Evolutionary conservation across 2,888 invertebrate genomes (phyloP), one percentile per base, ranked within the genome.

Genomic region (Thumatha senex): DNA sequence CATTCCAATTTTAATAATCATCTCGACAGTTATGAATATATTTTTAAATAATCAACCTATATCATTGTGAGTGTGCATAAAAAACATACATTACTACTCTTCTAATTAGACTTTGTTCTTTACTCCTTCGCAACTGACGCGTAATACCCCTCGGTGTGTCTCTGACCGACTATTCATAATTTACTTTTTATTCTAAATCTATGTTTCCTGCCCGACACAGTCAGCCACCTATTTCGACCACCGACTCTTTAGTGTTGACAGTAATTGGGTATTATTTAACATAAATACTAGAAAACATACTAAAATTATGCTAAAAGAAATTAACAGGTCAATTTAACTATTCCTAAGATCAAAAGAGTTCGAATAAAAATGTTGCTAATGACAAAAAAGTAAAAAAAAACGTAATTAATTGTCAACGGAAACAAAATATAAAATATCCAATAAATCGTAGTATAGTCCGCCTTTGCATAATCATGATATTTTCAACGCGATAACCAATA

Each of bases 401-500:
- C 48, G 40, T 72, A 72, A 80, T 83, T 82, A 84, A 82, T 78
- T 71, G 63, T 61, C 60, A 74, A 69, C 84, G 89, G 87, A 88
- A 85, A 84, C 82, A 82, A 82, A 85, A 82, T 81, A 81, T 87
- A 81, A 83, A 82, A 80, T 66, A 72, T 45, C 75, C 74, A 78
- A 88, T 89, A 89, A 89, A 85, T 89, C 76, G 74, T 74, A 57
- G 56, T 57, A 61, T 60, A 51, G 68, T 70, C 74, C 80, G 82
- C 78, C 78, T 83, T 78, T 82, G n/a, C n/a, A n/a, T n/a, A n/a
- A n/a, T 81, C 81, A 77, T 81, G 81, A 79, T 86, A 83, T 83
- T 84, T 75, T 65, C 60, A 47, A 60, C 49, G 65, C 68, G 72
- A 73, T 80, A 77, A 72, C 80, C 77, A 80, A 89, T 89, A 89